phyloP scores from a whole-genome alignment of 2,113 vertebrate species.

The Ageneiosus marmoratus region DNA sequence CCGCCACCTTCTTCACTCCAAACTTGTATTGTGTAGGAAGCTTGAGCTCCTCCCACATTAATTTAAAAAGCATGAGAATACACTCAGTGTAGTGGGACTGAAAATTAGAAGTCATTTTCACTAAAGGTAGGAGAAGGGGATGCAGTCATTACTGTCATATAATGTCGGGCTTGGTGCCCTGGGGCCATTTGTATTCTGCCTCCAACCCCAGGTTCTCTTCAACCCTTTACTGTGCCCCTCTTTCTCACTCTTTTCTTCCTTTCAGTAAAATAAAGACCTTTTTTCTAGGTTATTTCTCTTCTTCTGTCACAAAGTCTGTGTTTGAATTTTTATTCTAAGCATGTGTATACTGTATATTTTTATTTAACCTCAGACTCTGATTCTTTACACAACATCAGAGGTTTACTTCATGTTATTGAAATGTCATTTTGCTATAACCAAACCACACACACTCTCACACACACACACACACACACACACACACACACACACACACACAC shows the following conservation, averaged over 20 bases:
- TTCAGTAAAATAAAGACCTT: constrained; percentile 49
- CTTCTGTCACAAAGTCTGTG: constrained; percentile 16
- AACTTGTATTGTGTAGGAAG: constrained; percentile 59
- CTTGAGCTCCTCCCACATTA: constrained; percentile 63
- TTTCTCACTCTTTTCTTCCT: constrained; percentile 33
- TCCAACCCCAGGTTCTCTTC: constrained; percentile 60
- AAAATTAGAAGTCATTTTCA: constrained; percentile 80
- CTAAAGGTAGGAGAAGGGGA: constrained; percentile 68
- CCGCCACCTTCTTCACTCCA: background rate
- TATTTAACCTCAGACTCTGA: constrained; percentile 57
- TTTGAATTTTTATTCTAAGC: constrained; percentile 39
- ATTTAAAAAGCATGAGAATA: constrained; percentile 77
- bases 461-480: too few relatives aligned
- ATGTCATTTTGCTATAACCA: background rate
- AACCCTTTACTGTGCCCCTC: constrained; percentile 34
- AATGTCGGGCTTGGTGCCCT: constrained; percentile 59
- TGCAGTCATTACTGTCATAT: constrained; percentile 73
- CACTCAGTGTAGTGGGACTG: constrained; percentile 73
- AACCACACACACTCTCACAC: too few relatives aligned
- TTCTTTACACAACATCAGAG: background rate
- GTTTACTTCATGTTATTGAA: background rate
- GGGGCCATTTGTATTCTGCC: constrained; percentile 73
- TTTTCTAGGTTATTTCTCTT: constrained; percentile 56
- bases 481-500: too few relatives aligned
- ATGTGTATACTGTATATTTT: constrained; percentile 14